A percentile compares a stretch with the other conserved stretches of the same genome.
Evolutionary conservation across 35 echinoderm and acorn worm species (phyloP).

Genomic region (Chiridota heheva): DNA sequence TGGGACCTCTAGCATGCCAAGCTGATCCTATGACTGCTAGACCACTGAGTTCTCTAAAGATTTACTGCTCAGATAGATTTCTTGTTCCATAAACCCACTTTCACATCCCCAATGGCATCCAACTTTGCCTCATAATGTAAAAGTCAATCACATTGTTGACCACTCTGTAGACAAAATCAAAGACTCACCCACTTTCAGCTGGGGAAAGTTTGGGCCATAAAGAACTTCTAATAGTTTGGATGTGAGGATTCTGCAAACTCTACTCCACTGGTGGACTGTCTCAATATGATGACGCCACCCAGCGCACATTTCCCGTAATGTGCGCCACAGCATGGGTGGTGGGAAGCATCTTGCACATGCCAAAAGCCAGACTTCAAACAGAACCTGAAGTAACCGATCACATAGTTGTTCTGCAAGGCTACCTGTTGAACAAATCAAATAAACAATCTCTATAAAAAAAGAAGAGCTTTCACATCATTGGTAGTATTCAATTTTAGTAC

Average conservation of each 20-base stretch:
- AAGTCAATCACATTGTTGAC: background rate
- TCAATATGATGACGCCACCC: conserved; percentile 88
- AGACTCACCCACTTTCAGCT: conserved; percentile 78
- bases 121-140: too few species aligned
- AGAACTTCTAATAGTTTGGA: conserved; percentile 74
- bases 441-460: background rate
- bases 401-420: conserved; percentile 93
- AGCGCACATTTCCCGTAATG: conserved; percentile 79
- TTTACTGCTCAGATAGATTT: too few species aligned
- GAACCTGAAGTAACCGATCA: conserved; percentile 87
- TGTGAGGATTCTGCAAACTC: conserved; percentile 86
- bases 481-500: too few species aligned
- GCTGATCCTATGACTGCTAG: too few species aligned
- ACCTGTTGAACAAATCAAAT: conserved; percentile 61
- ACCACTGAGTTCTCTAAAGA: too few species aligned
- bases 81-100: too few species aligned
- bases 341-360: conserved; percentile 90
- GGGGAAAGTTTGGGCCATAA: conserved; percentile 88
- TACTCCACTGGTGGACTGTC: conserved; percentile 87
- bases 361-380: conserved; percentile 98
- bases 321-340: conserved; percentile 81
- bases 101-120: too few species aligned
- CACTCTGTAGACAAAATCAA: too few species aligned
- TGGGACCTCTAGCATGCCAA: too few species aligned
- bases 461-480: background rate